Conservation (phyloP, 2,888 invertebrate species). For the Pristionchus arcanus region DNA sequence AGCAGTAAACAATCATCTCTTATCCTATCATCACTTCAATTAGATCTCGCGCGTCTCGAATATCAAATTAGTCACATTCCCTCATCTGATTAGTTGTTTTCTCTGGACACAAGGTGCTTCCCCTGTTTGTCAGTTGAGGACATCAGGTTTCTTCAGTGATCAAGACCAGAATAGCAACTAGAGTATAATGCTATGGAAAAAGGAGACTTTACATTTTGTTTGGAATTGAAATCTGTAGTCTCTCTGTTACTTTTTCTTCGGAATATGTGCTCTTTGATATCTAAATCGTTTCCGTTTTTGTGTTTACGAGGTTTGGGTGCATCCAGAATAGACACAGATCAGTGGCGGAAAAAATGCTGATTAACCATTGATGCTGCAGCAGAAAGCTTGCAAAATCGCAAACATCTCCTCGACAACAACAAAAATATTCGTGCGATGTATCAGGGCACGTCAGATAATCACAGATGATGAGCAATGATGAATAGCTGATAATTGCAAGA, state of each 20-base stretch:
- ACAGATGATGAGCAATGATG: no score
- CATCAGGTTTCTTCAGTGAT: background rate
- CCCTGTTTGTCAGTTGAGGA: background rate
- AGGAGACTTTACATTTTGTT: no score
- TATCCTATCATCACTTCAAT: slow-evolving; percentile 5
- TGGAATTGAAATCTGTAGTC: no score
- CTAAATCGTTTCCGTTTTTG: no score
- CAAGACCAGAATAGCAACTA: background rate
- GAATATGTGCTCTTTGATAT: background rate
- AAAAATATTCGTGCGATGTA: no score
- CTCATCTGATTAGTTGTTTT: background rate
- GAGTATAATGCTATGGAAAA: no score
- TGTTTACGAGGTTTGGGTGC: no score
- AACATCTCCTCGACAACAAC: background rate
- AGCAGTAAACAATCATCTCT: background rate
- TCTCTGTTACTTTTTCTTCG: no score
- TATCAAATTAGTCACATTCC: slow-evolving; percentile 19
- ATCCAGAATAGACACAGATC: background rate
- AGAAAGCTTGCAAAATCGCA: background rate
- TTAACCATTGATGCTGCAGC: background rate
- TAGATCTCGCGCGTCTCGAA: background rate
- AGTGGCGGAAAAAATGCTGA: background rate
- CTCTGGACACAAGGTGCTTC: background rate
- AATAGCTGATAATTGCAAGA: no score
- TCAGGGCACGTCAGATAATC: no score